Conservation (phyloP, 2,888 invertebrate species). For the Nymphalis polychloros region DNA sequence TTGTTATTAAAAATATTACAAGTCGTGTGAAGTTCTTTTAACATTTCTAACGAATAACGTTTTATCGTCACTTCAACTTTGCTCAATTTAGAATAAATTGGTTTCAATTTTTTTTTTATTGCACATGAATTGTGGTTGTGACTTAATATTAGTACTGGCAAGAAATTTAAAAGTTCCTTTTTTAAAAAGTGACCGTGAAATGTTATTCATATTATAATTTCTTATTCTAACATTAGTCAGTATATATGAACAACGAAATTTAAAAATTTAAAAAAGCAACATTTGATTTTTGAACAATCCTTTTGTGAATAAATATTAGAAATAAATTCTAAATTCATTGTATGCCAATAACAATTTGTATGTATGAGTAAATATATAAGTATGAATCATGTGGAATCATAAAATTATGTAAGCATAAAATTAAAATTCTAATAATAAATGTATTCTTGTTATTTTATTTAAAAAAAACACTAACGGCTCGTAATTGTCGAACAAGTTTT, state of each 20-base stretch:
- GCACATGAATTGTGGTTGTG: slow-evolving; percentile 70
- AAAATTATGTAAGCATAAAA: slow-evolving; percentile 38
- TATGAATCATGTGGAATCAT: slow-evolving; percentile 6
- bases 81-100: slow-evolving; percentile 68
- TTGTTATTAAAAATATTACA: background rate
- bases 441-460: slow-evolving; percentile 54
- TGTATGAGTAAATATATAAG: slow-evolving; percentile 9
- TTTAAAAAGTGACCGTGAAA: slow-evolving; percentile 65
- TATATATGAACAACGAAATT: slow-evolving; percentile 41
- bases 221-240: slow-evolving; percentile 1
- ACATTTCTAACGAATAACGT: slow-evolving; percentile 61
- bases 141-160: slow-evolving; percentile 60
- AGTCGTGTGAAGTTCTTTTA: slow-evolving; percentile 17
- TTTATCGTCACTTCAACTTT: slow-evolving; percentile 71
- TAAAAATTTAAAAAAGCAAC: slow-evolving; percentile 4
- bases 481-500: no score
- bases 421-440: slow-evolving; percentile 70
- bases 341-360: slow-evolving; percentile 9
- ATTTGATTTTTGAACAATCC: slow-evolving; percentile 29
- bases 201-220: slow-evolving; percentile 57
- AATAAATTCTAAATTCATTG: slow-evolving; percentile 24
- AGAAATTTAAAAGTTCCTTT: slow-evolving; percentile 63
- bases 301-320: slow-evolving; percentile 30
- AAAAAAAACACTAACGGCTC: background rate
- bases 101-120: slow-evolving; percentile 55